Conservation (phyloP, 2,888 invertebrate species). For the Athripsodes cinereus region DNA sequence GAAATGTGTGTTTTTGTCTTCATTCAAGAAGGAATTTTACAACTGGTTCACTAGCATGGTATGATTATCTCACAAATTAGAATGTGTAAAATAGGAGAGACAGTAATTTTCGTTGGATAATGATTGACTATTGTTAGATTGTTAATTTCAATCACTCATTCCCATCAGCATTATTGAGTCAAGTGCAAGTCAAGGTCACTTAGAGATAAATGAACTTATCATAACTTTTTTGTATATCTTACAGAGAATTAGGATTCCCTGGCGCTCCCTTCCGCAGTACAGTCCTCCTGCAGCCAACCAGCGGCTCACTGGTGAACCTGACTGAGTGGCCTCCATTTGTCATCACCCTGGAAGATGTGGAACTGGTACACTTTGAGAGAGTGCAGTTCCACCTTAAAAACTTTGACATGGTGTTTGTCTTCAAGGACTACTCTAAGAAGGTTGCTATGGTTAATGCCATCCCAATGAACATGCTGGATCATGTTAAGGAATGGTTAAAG, state of each 20-base stretch:
- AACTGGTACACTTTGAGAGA: slow-evolving; percentile 97
- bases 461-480: slow-evolving; percentile 98
- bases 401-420: slow-evolving; percentile 99
- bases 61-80: too few relatives aligned
- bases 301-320: slow-evolving; percentile 93
- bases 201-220: too few relatives aligned
- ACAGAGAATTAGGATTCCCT: slow-evolving; percentile 90
- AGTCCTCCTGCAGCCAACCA: slow-evolving; percentile 93
- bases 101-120: too few relatives aligned
- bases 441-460: slow-evolving; percentile 98
- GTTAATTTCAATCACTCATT: too few relatives aligned
- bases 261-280: slow-evolving; percentile 97
- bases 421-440: slow-evolving; percentile 94
- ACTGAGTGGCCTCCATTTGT: slow-evolving; percentile 99
- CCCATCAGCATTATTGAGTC: too few relatives aligned
- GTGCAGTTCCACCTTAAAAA: slow-evolving; percentile 98
- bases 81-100: too few relatives aligned
- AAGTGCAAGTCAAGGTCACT: too few relatives aligned
- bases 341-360: slow-evolving; percentile 94
- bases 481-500: slow-evolving; percentile 99
- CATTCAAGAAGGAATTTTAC: too few relatives aligned
- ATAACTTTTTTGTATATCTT: not conserved
- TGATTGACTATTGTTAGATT: too few relatives aligned
- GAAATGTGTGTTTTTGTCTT: too few relatives aligned
- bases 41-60: too few relatives aligned